Evolutionary conservation across 2,797 vertebrate genomes (phyloP).

Genomic region (Hemitrygon akajei): DNA sequence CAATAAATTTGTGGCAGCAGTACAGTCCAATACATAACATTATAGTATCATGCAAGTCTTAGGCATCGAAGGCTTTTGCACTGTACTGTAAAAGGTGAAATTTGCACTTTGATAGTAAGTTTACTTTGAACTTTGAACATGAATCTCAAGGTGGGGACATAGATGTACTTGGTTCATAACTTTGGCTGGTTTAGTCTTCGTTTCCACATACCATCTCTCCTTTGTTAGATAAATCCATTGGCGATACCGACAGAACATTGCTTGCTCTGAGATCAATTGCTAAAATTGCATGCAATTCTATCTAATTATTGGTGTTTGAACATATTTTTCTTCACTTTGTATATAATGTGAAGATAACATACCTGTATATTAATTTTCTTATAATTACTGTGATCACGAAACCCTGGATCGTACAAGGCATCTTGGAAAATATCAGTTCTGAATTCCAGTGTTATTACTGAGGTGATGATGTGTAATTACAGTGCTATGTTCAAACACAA

Average conservation of each 20-base stretch:
- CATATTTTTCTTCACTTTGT: background rate
- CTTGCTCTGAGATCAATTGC: background rate
- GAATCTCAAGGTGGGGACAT: too few relatives aligned
- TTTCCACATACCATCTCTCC: background rate
- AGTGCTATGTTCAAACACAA: background rate
- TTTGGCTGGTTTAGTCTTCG: too few relatives aligned
- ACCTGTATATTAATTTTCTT: background rate
- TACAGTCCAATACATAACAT: too few relatives aligned
- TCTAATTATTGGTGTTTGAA: background rate
- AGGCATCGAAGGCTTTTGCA: too few relatives aligned
- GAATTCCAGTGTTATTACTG: background rate
- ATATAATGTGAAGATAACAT: background rate
- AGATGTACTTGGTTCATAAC: too few relatives aligned
- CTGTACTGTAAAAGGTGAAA: too few relatives aligned
- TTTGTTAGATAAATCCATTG: background rate
- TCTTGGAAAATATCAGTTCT: background rate
- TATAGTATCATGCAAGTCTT: too few relatives aligned
- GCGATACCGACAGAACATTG: background rate
- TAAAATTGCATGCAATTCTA: background rate
- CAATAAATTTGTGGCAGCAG: too few relatives aligned
- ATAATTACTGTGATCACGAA: conserved; percentile 1
- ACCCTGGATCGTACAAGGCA: background rate
- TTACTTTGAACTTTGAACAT: too few relatives aligned
- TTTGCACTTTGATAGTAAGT: too few relatives aligned
- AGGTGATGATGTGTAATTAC: background rate